These are phyloP conservation scores for Pteruthius melanotis DNA, from an alignment of 2,113 vertebrate genomes.

Conservation along the genomic window DNA sequence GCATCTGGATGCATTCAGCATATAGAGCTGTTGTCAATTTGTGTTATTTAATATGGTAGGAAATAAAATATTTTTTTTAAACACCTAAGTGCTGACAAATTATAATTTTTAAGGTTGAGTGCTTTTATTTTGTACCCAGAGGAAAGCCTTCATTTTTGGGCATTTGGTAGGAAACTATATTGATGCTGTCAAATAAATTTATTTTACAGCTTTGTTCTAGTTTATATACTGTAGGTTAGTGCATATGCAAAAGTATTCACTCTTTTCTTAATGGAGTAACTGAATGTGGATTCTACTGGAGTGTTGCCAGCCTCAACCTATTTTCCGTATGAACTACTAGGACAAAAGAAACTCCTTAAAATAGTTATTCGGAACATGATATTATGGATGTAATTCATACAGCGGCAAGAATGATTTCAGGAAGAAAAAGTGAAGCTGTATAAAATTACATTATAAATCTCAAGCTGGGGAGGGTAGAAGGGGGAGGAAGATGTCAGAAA, in stretches of 20 bases:
- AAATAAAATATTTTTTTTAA: neutral
- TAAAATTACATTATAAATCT: slow-evolving; percentile 57
- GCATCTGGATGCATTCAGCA: slow-evolving; percentile 15
- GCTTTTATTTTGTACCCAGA: slow-evolving; percentile 37
- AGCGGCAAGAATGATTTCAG: slow-evolving; percentile 19
- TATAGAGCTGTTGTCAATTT: slow-evolving; percentile 16
- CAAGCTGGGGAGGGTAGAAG: neutral
- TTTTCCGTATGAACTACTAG: neutral
- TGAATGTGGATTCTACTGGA: slow-evolving; percentile 3
- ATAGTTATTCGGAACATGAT: neutral
- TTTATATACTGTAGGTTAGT: slow-evolving; percentile 24
- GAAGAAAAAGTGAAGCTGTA: slow-evolving; percentile 33
- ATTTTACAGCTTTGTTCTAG: slow-evolving; percentile 24
- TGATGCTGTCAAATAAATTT: slow-evolving; percentile 55
- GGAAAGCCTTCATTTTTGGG: slow-evolving; percentile 55
- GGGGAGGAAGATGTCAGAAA: slow-evolving; percentile 39
- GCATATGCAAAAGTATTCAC: neutral
- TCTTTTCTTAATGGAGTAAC: neutral
- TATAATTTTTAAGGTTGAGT: slow-evolving; percentile 4
- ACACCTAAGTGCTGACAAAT: slow-evolving; percentile 37
- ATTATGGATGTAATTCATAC: slow-evolving; percentile 19
- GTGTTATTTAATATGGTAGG: slow-evolving; percentile 34
- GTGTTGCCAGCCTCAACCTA: neutral
- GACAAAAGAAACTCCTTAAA: slow-evolving; percentile 38
- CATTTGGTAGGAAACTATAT: slow-evolving; percentile 37